A percentile compares a stretch with the other conserved stretches of the same genome.
Evolutionary conservation across 1,140 invertebrate genomes (phyloP).

Genomic region (Zophobas atratus): DNA sequence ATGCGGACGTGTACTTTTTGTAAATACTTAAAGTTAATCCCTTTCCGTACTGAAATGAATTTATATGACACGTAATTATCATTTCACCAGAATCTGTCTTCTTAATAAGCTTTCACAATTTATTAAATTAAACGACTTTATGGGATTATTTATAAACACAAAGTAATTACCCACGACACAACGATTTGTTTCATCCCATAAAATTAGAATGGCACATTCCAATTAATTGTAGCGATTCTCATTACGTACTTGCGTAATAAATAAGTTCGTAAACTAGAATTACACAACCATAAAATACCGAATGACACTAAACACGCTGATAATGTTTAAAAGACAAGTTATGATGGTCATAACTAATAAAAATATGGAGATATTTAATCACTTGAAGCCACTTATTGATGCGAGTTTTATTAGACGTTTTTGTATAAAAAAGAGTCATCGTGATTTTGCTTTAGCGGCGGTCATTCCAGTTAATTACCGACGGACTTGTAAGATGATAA

Average conservation of each 20-base stretch:
- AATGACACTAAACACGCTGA: conserved; percentile 7
- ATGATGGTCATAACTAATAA: conserved; percentile 11
- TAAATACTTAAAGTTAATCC: conserved; percentile 6
- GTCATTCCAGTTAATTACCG: conserved; percentile 37
- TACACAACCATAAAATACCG: neutral
- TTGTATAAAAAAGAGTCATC: conserved; percentile 2
- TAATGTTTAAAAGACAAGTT: conserved; percentile 18
- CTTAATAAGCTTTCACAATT: conserved; percentile 14
- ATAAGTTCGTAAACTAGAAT: conserved; percentile 2
- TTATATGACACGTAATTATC: conserved; percentile 22
- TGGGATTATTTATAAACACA: conserved; percentile 1
- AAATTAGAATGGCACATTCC: conserved; percentile 20
- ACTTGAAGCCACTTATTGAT: conserved; percentile 5
- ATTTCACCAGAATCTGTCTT: conserved; percentile 26
- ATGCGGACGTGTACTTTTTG: neutral
- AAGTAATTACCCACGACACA: neutral
- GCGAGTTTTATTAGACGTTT: conserved; percentile 19
- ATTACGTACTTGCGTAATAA: conserved; percentile 7
- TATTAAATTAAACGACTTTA: conserved; percentile 32
- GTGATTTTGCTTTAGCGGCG: conserved; percentile 20
- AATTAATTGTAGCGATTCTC: conserved; percentile 2
- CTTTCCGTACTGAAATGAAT: conserved; percentile 5
- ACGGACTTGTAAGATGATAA: conserved; percentile 35
- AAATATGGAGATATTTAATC: conserved; percentile 21
- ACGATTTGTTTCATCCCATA: conserved; percentile 16